phyloP scores from a whole-genome alignment of 30 jellyfish, hydroid and myxozoan species.

The Catostylus mosaicus region DNA sequence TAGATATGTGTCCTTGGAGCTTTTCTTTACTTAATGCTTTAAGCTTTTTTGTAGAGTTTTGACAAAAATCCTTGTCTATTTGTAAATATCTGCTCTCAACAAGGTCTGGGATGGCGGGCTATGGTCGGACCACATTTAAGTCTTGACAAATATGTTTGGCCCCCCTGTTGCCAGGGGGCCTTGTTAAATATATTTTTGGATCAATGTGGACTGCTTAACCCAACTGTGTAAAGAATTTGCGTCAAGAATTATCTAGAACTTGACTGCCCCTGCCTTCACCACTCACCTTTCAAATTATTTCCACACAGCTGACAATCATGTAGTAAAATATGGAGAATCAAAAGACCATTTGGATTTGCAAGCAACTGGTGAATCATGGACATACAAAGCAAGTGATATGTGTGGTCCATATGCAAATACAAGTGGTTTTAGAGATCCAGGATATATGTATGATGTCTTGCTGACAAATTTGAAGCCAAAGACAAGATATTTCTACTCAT shows the following conservation, averaged over 20 bases:
- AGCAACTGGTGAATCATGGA: slow-evolving; percentile 68
- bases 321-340: slow-evolving; percentile 64
- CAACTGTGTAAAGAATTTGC: too few species aligned
- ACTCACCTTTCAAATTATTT: neutral
- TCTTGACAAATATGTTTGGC: neutral
- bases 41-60: too few species aligned
- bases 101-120: neutral
- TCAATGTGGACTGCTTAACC: too few species aligned
- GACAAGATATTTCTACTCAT: slow-evolving; percentile 84
- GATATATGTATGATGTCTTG: slow-evolving; percentile 92
- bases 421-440: slow-evolving; percentile 96
- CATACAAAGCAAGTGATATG: slow-evolving; percentile 94
- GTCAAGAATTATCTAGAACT: too few species aligned
- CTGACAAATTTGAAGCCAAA: slow-evolving; percentile 72
- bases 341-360: slow-evolving; percentile 20
- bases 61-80: too few species aligned
- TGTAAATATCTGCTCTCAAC: neutral
- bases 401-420: slow-evolving; percentile 96
- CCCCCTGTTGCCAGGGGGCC: too few species aligned
- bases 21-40: too few species aligned
- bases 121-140: neutral
- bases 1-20: too few species aligned
- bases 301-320: slow-evolving; percentile 51
- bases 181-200: too few species aligned
- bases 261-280: neutral